Evolutionary conservation across 2,113 vertebrate genomes (phyloP).

Genomic region (Telmatochromis sp.): DNA sequence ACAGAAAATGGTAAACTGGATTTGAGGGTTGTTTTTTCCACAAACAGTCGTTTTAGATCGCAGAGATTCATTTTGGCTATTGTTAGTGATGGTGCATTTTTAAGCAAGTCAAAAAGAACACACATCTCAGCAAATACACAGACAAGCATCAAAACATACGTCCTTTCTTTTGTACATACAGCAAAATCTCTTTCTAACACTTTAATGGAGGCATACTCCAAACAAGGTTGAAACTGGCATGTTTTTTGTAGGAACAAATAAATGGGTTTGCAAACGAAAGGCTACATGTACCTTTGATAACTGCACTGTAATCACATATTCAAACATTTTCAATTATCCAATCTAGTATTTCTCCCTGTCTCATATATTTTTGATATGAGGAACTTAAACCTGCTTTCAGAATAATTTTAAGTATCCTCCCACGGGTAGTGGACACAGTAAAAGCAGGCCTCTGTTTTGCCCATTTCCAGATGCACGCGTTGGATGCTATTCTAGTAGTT

Average conservation of each 20-base stretch:
- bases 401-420: neutral
- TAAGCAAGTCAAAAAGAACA: slow-evolving; percentile 8
- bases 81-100: slow-evolving; percentile 32
- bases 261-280: neutral
- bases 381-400: neutral
- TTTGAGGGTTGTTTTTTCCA: slow-evolving; percentile 4
- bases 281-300: neutral
- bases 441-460: neutral
- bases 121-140: neutral
- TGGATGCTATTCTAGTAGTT: neutral
- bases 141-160: neutral
- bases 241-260: neutral
- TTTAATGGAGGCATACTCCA: neutral
- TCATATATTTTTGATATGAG: neutral
- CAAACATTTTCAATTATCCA: neutral
- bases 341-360: neutral
- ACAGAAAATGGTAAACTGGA: neutral
- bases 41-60: neutral
- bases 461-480: neutral
- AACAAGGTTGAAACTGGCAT: neutral
- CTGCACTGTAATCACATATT: neutral
- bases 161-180: neutral
- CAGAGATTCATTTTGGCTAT: neutral
- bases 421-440: neutral
- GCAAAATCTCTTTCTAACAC: neutral